Evolutionary conservation across 2,888 invertebrate species (phyloP).

Genomic region (Hoplodrina ambigua): DNA sequence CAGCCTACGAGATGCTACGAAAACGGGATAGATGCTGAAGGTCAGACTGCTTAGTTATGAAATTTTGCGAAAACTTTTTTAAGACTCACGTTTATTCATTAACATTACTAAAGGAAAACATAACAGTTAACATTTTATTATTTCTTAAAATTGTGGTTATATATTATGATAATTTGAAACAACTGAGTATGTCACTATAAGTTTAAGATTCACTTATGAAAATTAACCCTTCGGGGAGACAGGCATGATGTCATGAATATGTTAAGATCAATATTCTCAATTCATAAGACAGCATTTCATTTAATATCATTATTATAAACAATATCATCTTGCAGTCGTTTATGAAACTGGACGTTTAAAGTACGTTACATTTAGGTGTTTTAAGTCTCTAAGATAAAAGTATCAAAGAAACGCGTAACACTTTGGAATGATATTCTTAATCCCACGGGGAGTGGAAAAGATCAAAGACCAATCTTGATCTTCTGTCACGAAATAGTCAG

Average conservation of each 20-base stretch:
- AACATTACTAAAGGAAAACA: too few species aligned
- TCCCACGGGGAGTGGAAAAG: not conserved
- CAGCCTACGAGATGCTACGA: conserved; percentile 45
- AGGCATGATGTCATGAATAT: not conserved
- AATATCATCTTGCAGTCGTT: not conserved
- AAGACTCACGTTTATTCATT: not conserved
- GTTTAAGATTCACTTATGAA: not conserved
- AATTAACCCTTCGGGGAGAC: not conserved
- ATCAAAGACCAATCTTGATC: conserved; percentile 20
- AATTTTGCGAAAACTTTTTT: not conserved
- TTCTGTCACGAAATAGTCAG: conserved; percentile 17
- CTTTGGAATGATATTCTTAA: not conserved
- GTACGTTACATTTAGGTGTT: not conserved
- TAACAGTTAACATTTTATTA: too few species aligned
- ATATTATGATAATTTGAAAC: too few species aligned
- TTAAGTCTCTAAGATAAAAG: not conserved
- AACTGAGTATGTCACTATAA: not conserved
- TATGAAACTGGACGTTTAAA: not conserved
- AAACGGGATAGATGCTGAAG: conserved; percentile 14
- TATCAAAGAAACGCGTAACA: not conserved
- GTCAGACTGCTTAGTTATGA: not conserved
- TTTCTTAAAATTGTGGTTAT: too few species aligned
- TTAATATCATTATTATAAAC: conserved; percentile 1
- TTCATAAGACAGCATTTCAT: not conserved
- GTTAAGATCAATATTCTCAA: conserved; percentile 2